Conservation (phyloP, 1,140 invertebrate genomes). For the Anoplophora glabripennis region DNA sequence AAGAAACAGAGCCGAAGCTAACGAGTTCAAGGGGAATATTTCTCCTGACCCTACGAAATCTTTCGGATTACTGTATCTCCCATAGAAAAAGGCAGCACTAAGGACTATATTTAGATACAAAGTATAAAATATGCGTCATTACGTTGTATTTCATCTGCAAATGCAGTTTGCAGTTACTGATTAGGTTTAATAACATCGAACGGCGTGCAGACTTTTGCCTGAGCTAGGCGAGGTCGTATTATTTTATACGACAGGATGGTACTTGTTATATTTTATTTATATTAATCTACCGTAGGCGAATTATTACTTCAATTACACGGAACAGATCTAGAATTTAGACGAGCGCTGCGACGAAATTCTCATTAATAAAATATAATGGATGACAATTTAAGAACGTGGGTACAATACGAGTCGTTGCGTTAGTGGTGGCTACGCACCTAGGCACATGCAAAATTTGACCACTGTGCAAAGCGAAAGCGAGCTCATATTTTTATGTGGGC, state of each 20-base stretch:
- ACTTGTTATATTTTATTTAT: conserved; percentile 46
- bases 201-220: conserved; percentile 10
- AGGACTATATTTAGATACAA: not conserved
- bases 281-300: conserved; percentile 43
- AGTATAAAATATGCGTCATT: conserved; percentile 8
- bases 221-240: conserved; percentile 33
- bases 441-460: too few species aligned
- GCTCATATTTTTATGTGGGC: too few species aligned
- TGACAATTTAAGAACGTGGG: too few species aligned
- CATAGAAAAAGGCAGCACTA: too few species aligned
- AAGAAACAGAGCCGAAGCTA: too few species aligned
- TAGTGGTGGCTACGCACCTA: too few species aligned
- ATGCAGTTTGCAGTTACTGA: conserved; percentile 12
- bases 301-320: conserved; percentile 40
- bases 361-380: too few species aligned
- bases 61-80: too few species aligned
- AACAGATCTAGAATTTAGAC: conserved; percentile 41
- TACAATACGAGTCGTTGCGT: too few species aligned
- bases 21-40: too few species aligned
- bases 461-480: too few species aligned
- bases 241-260: conserved; percentile 40
- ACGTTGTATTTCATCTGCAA: conserved; percentile 25
- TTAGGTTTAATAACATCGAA: conserved; percentile 24
- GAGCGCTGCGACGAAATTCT: conserved; percentile 5
- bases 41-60: too few species aligned